Percentiles rank a stretch among this genome's conserved stretches.
Evolutionary conservation across 1,140 invertebrate genomes (phyloP).

Genomic region (Bicyclus anynana): DNA sequence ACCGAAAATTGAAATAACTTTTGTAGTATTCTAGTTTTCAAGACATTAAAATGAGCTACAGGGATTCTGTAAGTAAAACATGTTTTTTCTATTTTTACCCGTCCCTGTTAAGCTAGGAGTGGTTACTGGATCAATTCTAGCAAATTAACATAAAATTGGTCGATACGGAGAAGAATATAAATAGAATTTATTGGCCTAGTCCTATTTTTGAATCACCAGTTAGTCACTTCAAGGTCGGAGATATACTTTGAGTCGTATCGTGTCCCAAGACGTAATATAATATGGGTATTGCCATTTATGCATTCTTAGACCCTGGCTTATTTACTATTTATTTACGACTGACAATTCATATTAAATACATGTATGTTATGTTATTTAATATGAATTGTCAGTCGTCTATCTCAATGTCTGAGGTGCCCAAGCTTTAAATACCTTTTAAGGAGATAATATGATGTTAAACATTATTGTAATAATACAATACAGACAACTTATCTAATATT

Average conservation of each 20-base stretch:
- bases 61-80: slow-evolving; percentile 57
- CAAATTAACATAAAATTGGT: slow-evolving; percentile 6
- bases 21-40: too few species aligned
- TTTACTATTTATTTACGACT: too few species aligned
- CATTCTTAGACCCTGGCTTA: neutral
- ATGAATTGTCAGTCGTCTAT: too few species aligned
- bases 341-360: neutral
- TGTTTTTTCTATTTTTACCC: slow-evolving; percentile 2
- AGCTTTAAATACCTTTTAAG: too few species aligned
- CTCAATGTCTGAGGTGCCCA: too few species aligned
- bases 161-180: slow-evolving; percentile 14
- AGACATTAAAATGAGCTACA: slow-evolving; percentile 67
- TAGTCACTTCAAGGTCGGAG: slow-evolving; percentile 44
- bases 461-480: too few species aligned
- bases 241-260: slow-evolving; percentile 37
- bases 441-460: too few species aligned
- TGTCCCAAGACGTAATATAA: slow-evolving; percentile 30
- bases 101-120: slow-evolving; percentile 9
- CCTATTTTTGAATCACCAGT: slow-evolving; percentile 38
- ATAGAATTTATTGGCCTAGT: slow-evolving; percentile 28
- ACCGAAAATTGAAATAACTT: too few species aligned
- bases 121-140: neutral
- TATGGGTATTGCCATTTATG: slow-evolving; percentile 1
- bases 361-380: too few species aligned
- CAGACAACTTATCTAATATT: too few species aligned